These are phyloP conservation scores for Patiria miniata DNA, from an alignment of 35 echinoderm and acorn worm species.

Conservation along the genomic window DNA sequence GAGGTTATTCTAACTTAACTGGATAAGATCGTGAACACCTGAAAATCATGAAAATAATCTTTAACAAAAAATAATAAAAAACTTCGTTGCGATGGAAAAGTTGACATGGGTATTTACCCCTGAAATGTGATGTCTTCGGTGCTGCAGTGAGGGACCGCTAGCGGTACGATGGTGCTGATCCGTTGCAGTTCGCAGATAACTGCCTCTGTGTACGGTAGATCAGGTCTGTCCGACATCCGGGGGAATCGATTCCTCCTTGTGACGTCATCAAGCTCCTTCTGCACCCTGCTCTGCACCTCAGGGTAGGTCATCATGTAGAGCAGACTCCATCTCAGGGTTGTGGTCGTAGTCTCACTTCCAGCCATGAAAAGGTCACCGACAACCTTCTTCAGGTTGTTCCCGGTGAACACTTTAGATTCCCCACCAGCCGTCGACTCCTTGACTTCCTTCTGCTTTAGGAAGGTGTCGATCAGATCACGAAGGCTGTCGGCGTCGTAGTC, in stretches of 20 bases:
- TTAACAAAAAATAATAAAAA: too few relatives aligned
- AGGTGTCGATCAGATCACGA: conserved; percentile 11
- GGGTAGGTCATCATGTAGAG: conserved; percentile 28
- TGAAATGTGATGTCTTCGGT: background rate
- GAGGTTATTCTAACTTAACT: too few relatives aligned
- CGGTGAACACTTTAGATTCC: background rate
- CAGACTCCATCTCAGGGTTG: conserved; percentile 48
- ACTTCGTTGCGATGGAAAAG: too few relatives aligned
- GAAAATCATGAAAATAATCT: too few relatives aligned
- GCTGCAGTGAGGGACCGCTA: background rate
- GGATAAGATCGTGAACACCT: too few relatives aligned
- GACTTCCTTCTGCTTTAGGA: background rate
- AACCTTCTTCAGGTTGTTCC: background rate
- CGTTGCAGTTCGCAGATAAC: conserved; percentile 30
- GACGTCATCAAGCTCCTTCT: conserved; percentile 41
- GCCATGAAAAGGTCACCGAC: conserved; percentile 48
- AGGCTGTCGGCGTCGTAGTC: background rate
- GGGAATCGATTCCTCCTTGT: conserved; percentile 3
- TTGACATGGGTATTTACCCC: background rate
- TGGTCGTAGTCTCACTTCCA: conserved; percentile 44
- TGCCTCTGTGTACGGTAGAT: conserved; percentile 45
- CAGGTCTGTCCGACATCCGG: background rate
- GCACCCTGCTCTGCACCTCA: conserved; percentile 7
- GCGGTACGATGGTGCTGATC: background rate
- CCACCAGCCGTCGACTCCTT: background rate